Base-by-base conservation (phyloP, 2,888 invertebrate genomes). In the Eurytoma californica region DNA sequence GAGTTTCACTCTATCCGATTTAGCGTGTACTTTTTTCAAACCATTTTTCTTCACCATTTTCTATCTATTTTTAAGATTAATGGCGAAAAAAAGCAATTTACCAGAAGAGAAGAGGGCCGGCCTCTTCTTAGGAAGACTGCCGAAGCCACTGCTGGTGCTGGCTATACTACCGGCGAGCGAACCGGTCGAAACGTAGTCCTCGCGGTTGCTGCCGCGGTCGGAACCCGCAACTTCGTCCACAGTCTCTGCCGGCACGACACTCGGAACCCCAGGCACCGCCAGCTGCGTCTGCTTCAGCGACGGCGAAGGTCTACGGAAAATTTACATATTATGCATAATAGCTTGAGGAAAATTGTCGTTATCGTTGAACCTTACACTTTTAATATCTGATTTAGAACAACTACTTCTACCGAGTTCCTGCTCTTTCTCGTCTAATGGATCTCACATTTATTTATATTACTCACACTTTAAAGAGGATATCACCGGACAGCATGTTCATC, bases 381-480 rank as follows among this genome's bases (percentile, higher is more conserved):
- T n/a, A n/a, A n/a, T n/a, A n/a, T n/a, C n/a, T n/a, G n/a, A n/a
- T n/a, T n/a, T n/a, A n/a, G n/a, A n/a, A n/a, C n/a, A n/a, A n/a
- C n/a, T n/a, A n/a, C 24, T 24, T 24, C 24, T 24, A 24, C 24
- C 24, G 24, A 24, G 24, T 24, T 24, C 24, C 24, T 24, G 1
- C 2, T 24, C 24, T 24, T 24, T 24, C 24, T 24, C 24, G 2
- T 24, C 24, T 24, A 24, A 24, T 2, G 24, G 2, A 24, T 24
- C 1, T 2, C 24, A 24, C 1, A 24, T 24, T 24, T 24, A 24
- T 24, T 39, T 39, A 7, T 3, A 39, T 39, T 39, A 93, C 97
- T 94, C 91, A 98, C 98, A 97, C 97, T 95, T 98, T 98, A 90
- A 99, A 99, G 83, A 98, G 94, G 84, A 98, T 97, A 92, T 99